Conservation (phyloP, 1,140 invertebrate genomes). For the Myzus persicae region DNA sequence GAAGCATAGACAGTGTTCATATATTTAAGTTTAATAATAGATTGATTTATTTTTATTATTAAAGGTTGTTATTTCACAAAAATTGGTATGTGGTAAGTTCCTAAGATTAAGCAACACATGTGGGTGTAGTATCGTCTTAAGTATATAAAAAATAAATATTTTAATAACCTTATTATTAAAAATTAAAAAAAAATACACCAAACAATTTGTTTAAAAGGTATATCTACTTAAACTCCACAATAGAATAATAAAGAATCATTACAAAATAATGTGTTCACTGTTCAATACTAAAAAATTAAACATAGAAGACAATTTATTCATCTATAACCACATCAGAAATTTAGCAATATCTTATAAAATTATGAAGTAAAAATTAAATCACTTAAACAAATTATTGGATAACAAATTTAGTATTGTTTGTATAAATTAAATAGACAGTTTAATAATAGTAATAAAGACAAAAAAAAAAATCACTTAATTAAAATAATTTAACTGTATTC, state of each 20-base stretch:
- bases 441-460: neutral
- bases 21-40: neutral
- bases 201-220: neutral
- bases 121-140: neutral
- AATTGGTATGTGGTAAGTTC: neutral
- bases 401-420: neutral
- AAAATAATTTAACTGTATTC: neutral
- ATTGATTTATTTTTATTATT: neutral
- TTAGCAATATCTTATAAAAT: constrained; percentile 27
- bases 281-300: neutral
- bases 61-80: neutral
- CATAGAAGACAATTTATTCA: constrained; percentile 37
- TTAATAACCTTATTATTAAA: neutral
- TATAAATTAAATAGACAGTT: neutral
- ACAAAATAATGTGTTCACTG: constrained; percentile 3
- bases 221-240: neutral
- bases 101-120: neutral
- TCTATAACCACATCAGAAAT: neutral
- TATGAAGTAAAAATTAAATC: constrained; percentile 19
- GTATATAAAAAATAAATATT: neutral
- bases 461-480: neutral
- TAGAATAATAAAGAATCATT: neutral
- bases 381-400: neutral
- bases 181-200: neutral
- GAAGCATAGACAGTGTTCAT: neutral